phyloP scores from a whole-genome alignment of 2,797 vertebrate species.

The Oreochromis grahami region DNA sequence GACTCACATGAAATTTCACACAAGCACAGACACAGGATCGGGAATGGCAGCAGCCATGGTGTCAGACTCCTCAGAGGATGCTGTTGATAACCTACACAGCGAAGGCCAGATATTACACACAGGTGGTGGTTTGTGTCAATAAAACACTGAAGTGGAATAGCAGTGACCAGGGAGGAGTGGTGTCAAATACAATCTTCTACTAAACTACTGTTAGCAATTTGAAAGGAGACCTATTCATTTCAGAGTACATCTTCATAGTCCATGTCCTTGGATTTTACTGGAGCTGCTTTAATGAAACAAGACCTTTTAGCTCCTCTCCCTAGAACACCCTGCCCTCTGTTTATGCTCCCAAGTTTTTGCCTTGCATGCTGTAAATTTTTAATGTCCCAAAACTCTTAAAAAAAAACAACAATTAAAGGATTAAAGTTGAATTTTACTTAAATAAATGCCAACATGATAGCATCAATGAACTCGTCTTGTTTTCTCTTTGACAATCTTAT shows the following conservation, averaged over 20 bases:
- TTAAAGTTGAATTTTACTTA: background rate
- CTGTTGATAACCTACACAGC: background rate
- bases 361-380: background rate
- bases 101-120: background rate
- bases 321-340: background rate
- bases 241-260: background rate
- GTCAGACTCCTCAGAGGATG: background rate
- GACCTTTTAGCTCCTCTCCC: background rate
- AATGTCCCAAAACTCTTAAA: background rate
- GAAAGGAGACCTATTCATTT: background rate
- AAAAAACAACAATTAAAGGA: background rate
- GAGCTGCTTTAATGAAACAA: background rate
- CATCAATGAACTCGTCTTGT: background rate
- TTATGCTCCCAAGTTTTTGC: background rate
- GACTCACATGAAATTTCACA: background rate
- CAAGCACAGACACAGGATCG: rapidly evolving
- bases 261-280: background rate
- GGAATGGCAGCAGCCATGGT: rapidly evolving
- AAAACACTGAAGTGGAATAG: background rate
- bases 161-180: rapidly evolving
- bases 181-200: background rate
- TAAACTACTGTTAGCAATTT: background rate
- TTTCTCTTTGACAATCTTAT: background rate
- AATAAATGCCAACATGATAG: background rate
- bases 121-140: background rate